Conservation (phyloP, 2,113 vertebrate species). For the Perccottus glenii region DNA sequence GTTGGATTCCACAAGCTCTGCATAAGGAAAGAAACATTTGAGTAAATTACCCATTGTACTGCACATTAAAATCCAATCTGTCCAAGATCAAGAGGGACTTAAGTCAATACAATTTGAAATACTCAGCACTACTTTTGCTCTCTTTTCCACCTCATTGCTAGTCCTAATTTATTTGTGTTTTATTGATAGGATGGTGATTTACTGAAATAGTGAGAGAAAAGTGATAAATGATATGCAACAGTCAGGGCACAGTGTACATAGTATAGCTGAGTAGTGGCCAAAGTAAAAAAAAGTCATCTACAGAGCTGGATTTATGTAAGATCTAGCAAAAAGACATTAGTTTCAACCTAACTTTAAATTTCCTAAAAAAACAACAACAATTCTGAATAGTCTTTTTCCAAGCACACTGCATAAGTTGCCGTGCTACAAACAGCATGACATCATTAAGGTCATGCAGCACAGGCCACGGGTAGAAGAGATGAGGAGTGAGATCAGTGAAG, state of each 20-base stretch:
- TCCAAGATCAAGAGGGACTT: constrained; percentile 22
- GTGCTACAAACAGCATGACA: neutral
- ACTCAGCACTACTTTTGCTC: constrained; percentile 32
- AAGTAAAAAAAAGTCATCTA: neutral
- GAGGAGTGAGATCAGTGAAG: neutral
- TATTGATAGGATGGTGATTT: constrained; percentile 15
- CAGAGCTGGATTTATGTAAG: neutral
- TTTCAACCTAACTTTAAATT: neutral
- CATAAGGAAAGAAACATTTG: constrained; percentile 27
- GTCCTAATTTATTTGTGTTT: constrained; percentile 22
- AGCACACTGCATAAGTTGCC: neutral
- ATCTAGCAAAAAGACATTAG: constrained; percentile 1
- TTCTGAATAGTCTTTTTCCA: no score
- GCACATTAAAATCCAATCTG: constrained; percentile 30
- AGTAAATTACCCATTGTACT: neutral
- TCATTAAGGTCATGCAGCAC: neutral
- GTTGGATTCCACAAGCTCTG: constrained; percentile 93
- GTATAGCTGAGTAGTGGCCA: neutral
- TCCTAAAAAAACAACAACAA: no score
- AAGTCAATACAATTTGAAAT: constrained; percentile 13
- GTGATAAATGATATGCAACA: neutral
- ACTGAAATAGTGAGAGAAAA: constrained; percentile 27
- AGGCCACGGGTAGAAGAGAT: neutral
- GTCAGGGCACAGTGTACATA: neutral
- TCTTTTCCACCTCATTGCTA: constrained; percentile 10